Evolutionary conservation across 2,888 invertebrate species (phyloP).

Genomic region (Trissolcus brochymenae): DNA sequence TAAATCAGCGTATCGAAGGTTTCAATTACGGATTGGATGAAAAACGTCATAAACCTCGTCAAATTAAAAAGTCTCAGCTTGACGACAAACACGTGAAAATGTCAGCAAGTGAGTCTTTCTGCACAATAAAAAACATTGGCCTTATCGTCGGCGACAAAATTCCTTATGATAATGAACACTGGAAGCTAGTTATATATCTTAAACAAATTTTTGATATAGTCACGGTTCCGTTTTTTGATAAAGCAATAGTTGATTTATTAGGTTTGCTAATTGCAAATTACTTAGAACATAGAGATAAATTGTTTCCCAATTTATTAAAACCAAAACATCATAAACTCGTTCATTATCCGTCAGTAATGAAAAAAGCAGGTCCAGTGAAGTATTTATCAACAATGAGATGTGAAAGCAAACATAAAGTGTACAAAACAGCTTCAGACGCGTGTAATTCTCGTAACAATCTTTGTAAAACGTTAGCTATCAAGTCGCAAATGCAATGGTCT

Average conservation of each 20-base stretch:
- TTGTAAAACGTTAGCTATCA: background rate
- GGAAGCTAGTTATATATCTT: background rate
- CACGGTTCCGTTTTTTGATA: conserved; percentile 33
- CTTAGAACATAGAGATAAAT: conserved; percentile 14
- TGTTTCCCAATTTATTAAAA: conserved; percentile 42
- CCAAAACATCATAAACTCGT: conserved; percentile 55
- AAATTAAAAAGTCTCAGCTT: conserved; percentile 7
- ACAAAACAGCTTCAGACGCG: background rate
- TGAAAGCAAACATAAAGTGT: background rate
- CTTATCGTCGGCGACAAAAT: background rate
- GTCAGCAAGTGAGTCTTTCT: conserved; percentile 23
- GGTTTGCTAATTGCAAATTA: conserved; percentile 43
- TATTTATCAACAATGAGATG: background rate
- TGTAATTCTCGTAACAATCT: conserved; percentile 1
- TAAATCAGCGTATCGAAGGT: background rate
- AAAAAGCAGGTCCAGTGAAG: background rate
- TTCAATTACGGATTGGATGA: background rate
- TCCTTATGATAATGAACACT: background rate
- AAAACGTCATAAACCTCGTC: background rate
- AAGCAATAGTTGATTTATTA: background rate
- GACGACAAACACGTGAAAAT: conserved; percentile 30
- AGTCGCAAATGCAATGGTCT: background rate
- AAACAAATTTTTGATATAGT: conserved; percentile 31
- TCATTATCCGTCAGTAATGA: conserved; percentile 46
- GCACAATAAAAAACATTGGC: background rate